A percentile compares a stretch with the other conserved stretches of the same genome.
phyloP scores from a whole-genome alignment of 2,113 vertebrate genomes.

The Vimba vimba region DNA sequence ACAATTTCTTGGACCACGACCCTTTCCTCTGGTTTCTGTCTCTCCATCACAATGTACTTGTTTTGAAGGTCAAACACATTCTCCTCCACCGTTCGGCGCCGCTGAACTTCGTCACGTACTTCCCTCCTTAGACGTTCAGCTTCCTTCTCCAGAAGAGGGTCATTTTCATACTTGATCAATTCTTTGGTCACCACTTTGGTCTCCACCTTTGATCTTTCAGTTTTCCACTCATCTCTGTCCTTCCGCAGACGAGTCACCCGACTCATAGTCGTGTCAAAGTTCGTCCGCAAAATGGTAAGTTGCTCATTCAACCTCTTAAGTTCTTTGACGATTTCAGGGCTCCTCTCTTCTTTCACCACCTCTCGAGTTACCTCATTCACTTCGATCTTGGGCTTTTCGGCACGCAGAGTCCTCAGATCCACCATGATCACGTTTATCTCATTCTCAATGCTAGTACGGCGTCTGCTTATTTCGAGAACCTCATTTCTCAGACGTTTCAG shows the following conservation, averaged over 20 bases:
- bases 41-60: slow-evolving; percentile 86
- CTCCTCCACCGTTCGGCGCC: slow-evolving; percentile 83
- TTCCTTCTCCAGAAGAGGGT: slow-evolving; percentile 91
- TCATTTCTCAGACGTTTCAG: slow-evolving; percentile 79
- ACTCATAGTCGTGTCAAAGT: slow-evolving; percentile 76
- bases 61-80: slow-evolving; percentile 86
- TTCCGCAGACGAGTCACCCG: slow-evolving; percentile 82
- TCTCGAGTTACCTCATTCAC: slow-evolving; percentile 87
- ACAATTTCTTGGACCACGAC: slow-evolving; percentile 85
- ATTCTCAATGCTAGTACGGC: slow-evolving; percentile 72
- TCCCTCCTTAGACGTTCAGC: slow-evolving; percentile 83
- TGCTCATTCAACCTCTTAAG: slow-evolving; percentile 86
- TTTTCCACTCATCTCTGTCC: slow-evolving; percentile 86
- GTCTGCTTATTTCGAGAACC: slow-evolving; percentile 76
- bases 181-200: slow-evolving; percentile 88
- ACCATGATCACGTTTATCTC: slow-evolving; percentile 72
- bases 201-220: slow-evolving; percentile 88
- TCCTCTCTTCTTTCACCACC: slow-evolving; percentile 88
- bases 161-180: slow-evolving; percentile 87
- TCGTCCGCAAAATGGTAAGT: slow-evolving; percentile 81
- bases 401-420: slow-evolving; percentile 76
- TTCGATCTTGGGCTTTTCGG: slow-evolving; percentile 87
- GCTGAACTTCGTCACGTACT: slow-evolving; percentile 81
- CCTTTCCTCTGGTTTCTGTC: slow-evolving; percentile 89
- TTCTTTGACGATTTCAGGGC: slow-evolving; percentile 88